A percentile compares a stretch with the other conserved stretches of the same genome.
Conservation (phyloP, 2,113 vertebrate species). For the Mormoops blainvillei region DNA sequence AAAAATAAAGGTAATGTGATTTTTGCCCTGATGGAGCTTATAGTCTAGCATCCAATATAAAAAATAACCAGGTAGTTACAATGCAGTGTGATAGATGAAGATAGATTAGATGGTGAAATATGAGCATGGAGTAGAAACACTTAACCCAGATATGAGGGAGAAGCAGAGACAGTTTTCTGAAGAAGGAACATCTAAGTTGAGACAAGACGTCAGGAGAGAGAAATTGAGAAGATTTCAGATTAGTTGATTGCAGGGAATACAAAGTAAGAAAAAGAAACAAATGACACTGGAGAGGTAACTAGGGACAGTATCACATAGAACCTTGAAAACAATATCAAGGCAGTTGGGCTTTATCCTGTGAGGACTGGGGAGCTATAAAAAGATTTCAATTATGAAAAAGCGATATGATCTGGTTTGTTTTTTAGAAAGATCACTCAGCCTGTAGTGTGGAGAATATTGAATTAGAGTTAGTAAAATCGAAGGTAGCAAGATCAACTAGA, state of each 20-base stretch:
- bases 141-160: not conserved
- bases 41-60: not conserved
- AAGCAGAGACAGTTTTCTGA: not conserved
- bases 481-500: not conserved
- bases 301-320: not conserved
- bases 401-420: not conserved
- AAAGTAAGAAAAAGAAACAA: not conserved
- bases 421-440: not conserved
- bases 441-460: not conserved
- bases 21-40: not conserved
- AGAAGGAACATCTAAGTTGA: not conserved
- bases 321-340: not conserved
- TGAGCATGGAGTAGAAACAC: not conserved
- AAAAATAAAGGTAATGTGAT: not conserved
- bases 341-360: not conserved
- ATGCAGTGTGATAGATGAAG: not conserved
- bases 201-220: not conserved
- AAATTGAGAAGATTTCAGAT: not conserved
- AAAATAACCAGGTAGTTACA: not conserved
- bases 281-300: not conserved
- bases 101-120: not conserved
- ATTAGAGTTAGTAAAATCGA: not conserved
- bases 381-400: conserved; percentile 9
- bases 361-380: not conserved
- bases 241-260: not conserved